Conservation (phyloP, 1,140 invertebrate species). For the Lethrus apterus region DNA sequence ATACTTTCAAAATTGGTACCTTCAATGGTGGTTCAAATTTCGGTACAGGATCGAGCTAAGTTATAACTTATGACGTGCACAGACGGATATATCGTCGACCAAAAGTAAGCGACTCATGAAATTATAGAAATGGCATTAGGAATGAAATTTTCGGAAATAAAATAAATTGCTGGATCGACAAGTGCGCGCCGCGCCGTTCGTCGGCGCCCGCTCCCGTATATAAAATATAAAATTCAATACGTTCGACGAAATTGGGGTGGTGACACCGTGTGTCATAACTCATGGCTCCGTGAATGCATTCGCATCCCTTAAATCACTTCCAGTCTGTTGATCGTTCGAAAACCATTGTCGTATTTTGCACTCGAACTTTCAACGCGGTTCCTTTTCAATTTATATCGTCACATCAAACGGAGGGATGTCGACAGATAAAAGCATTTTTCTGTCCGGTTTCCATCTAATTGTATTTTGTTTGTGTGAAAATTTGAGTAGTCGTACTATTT, state of each 20-base stretch:
- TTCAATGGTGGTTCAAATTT: no score
- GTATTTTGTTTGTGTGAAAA: neutral
- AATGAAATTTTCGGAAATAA: slow-evolving; percentile 5
- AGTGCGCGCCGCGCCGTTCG: slow-evolving; percentile 1
- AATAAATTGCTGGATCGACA: slow-evolving; percentile 5
- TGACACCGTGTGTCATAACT: slow-evolving; percentile 11
- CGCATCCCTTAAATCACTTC: slow-evolving; percentile 9
- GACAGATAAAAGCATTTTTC: neutral
- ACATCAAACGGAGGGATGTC: neutral
- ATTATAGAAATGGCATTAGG: slow-evolving; percentile 5
- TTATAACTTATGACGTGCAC: no score
- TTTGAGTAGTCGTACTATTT: no score
- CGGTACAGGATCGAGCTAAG: no score
- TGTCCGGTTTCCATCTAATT: neutral
- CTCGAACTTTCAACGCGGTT: neutral
- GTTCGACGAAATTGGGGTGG: slow-evolving; percentile 3
- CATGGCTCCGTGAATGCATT: slow-evolving; percentile 3
- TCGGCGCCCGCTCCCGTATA: no score
- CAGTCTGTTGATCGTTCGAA: slow-evolving; percentile 8
- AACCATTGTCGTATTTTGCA: slow-evolving; percentile 9
- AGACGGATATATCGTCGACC: no score
- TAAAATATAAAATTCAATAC: slow-evolving; percentile 9
- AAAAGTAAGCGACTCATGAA: no score
- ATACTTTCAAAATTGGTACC: no score
- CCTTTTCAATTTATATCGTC: neutral